These are phyloP conservation scores for Rhagophthalmus giganteus DNA, from an alignment of 2,888 invertebrate genomes.

Conservation along the genomic window DNA sequence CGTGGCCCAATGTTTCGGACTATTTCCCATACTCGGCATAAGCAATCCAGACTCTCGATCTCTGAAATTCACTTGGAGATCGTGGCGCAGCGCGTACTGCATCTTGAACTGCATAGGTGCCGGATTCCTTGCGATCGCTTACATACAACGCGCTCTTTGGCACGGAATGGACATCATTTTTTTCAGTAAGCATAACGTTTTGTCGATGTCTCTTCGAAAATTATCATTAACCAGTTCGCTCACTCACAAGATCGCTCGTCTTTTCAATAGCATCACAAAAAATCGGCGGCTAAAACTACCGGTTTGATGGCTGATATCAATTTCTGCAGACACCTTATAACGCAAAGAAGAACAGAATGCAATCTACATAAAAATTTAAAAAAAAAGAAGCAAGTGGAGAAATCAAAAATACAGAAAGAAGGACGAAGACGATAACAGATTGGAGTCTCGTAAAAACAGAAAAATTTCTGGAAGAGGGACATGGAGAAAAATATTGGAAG, in stretches of 20 bases:
- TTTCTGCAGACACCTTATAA: too few species aligned
- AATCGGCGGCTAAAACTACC: too few species aligned
- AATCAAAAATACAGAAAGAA: too few species aligned
- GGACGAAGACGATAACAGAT: too few species aligned
- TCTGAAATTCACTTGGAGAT: constrained; percentile 28
- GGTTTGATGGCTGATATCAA: too few species aligned
- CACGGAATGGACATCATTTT: constrained; percentile 3
- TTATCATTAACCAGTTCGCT: not conserved
- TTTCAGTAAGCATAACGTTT: constrained; percentile 8
- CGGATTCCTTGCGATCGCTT: constrained; percentile 1
- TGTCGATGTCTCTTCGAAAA: not conserved
- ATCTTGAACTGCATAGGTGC: constrained; percentile 1
- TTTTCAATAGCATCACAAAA: too few species aligned
- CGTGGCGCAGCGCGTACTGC: constrained; percentile 15
- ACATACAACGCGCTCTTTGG: not conserved
- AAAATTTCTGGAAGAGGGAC: too few species aligned
- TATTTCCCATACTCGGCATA: constrained; percentile 30
- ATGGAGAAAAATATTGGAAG: too few species aligned
- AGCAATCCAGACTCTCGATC: constrained; percentile 4
- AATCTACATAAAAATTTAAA: not conserved
- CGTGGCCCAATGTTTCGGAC: constrained; percentile 31
- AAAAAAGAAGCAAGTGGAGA: too few species aligned
- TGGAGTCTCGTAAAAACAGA: too few species aligned
- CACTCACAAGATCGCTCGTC: not conserved
- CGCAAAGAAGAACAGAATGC: not conserved